Evolutionary conservation across 2,888 invertebrate genomes (phyloP), one percentile per base, ranked within the genome.

Genomic region (Agelastica alni): DNA sequence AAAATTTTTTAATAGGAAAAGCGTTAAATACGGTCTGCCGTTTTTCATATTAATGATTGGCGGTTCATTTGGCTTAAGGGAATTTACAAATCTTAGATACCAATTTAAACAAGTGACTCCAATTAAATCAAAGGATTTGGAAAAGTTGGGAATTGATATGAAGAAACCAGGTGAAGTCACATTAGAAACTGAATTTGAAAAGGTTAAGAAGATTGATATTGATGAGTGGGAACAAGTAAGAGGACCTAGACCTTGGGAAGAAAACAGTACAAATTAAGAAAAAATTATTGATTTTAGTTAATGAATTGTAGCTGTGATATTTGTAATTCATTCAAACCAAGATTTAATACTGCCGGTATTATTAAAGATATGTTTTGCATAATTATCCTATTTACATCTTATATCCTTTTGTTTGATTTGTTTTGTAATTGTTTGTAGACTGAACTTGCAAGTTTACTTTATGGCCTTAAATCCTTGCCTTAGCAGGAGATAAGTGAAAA

Each of bases 241-340:
- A 65, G 92, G 92, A 0, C 89, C 93, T 3, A 79, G 94, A 47
- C 93, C 93, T 0, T 93, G 93, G 93, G 93, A 94, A 70, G 81
- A 84, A 60, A 62, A 62, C 20, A 20, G 13, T 26, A 17, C 51
- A 31, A 18, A 43, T n/a, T 57, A 39, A 14, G 18, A 41, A 51
- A 14, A 6, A 42, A 9, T 43, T 28, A 9, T 6, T 20, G 34
- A 17, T 18, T 13, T 31, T 34, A 18, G 31, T 45, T 17, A n/a
- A 45, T 28, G 2, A 10, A 6, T 22, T 34, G 7, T 9, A 12
- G 16, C 48, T 48, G 48, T 39, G 48, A 48, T 48, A 39, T 12
- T 17, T 18, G 31, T 18, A 31, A 17, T 12, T 36, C n/a, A n/a
- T 12, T 4, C 9, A 7, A 30, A 30, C 12, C n/a, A n/a, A n/a